Evolutionary conservation across 2,797 vertebrate genomes (phyloP).

Genomic region (Amazona ochrocephala): DNA sequence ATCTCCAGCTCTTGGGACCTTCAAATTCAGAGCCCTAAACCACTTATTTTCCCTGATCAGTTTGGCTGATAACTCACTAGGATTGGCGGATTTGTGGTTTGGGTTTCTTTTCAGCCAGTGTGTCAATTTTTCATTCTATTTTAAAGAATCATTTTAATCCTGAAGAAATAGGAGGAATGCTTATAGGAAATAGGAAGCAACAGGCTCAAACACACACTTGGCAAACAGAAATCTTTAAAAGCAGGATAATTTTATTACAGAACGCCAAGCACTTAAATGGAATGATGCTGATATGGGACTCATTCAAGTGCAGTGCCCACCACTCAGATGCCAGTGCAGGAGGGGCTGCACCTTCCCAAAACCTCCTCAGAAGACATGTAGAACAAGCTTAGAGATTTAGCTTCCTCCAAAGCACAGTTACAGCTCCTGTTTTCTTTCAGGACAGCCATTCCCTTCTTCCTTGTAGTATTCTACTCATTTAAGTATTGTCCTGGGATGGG

Average conservation of each 20-base stretch:
- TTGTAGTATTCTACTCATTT: neutral
- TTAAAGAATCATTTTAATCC: neutral
- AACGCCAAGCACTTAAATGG: neutral
- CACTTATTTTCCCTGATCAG: neutral
- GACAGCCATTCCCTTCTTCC: neutral
- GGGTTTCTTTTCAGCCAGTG: neutral
- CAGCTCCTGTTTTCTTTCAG: neutral
- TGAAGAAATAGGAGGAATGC: neutral
- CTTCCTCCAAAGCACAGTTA: neutral
- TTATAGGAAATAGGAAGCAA: neutral
- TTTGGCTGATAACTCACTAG: neutral
- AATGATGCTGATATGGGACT: neutral
- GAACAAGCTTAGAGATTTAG: neutral
- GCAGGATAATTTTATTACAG: neutral
- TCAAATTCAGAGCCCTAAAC: neutral
- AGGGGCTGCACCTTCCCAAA: neutral
- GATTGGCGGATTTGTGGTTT: neutral
- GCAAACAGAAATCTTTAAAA: neutral
- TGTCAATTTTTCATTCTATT: neutral
- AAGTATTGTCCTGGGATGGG: neutral
- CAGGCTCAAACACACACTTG: neutral
- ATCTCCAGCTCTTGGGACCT: neutral
- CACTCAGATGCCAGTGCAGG: neutral
- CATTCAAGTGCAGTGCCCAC: accelerated
- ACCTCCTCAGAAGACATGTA: neutral